Base-by-base conservation (phyloP, 2,888 invertebrate genomes). In the Pterobdella sp. region DNA sequence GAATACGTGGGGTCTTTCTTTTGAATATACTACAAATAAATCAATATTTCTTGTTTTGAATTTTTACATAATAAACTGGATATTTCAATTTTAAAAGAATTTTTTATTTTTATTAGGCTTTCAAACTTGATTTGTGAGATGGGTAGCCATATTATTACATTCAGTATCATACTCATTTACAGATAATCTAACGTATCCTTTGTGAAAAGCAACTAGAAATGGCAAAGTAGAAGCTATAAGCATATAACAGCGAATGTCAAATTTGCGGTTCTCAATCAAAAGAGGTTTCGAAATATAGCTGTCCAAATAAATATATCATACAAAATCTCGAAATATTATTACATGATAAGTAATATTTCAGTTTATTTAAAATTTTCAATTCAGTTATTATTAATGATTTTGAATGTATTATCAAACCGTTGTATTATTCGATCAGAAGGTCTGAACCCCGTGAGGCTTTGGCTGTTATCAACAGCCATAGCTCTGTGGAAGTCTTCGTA, bases 211-310 rank as follows among this genome's bases (percentile, higher is more conserved):
- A 3, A 84, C 81, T 4, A 84, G 77, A 74, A 79, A 83, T 2
- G 84, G 84, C 22, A 78, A 78, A 1, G 83, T 83, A 72, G 80
- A 81, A 34, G 82, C 82, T 49, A 84, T 80, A 64, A 84, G 73
- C 84, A 84, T 84, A 79, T 83, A 84, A n/a, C 81, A 78, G n/a
- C 84, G 77, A 63, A 84, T 82, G 77, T 84, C 84, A 79, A 84
- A 84, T 79, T 84, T 84, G n/a, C 80, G 76, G 10, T 79, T 81
- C 35, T 84, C 80, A 42, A 84, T 74, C 63, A 84, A 76, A 70
- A 84, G 76, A 1, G 84, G 84, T 64, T 82, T 81, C 67, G 74
- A 73, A 4, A 84, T 82, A 76, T 84, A 84, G 74, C 84, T 84
- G n/a, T n/a, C n/a, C n/a, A n/a, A n/a, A n/a, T n/a, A n/a, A n/a